A percentile compares a stretch with the other conserved stretches of the same genome.
Evolutionary conservation across 2,113 vertebrate genomes (phyloP).

Genomic region (Paramisgurnus dabryanus): DNA sequence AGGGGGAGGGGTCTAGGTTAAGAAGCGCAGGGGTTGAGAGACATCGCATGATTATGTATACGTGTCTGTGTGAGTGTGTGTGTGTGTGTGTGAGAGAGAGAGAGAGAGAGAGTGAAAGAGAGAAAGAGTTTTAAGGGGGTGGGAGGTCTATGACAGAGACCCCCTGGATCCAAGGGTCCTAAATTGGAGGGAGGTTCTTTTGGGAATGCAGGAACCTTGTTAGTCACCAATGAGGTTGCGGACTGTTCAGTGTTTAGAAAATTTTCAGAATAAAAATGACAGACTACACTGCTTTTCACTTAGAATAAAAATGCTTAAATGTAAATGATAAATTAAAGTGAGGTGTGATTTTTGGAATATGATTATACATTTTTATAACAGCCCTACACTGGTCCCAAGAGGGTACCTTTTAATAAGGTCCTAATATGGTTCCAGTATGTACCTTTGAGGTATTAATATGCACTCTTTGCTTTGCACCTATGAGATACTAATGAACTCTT

Average conservation of each 20-base stretch:
- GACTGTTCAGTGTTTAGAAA: background rate
- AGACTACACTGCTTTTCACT: no score
- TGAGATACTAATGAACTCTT: no score
- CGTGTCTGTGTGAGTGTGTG: background rate
- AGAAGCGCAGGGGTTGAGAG: slow-evolving; percentile 7
- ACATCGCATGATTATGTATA: slow-evolving; percentile 9
- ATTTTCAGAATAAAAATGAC: no score
- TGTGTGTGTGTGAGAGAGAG: background rate
- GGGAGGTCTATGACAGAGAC: slow-evolving; percentile 58
- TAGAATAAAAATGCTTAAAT: no score
- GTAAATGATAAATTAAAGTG: no score
- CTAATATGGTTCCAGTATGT: no score
- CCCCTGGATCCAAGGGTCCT: slow-evolving; percentile 62
- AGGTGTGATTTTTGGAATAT: background rate
- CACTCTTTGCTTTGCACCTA: no score
- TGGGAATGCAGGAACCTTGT: slow-evolving; percentile 6
- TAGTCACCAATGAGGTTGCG: background rate
- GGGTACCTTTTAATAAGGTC: no score
- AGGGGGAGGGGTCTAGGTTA: slow-evolving; percentile 30
- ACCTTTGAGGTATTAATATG: no score
- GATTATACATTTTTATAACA: background rate
- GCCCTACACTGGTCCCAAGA: background rate
- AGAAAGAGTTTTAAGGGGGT: slow-evolving; percentile 16
- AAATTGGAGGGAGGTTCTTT: slow-evolving; percentile 24
- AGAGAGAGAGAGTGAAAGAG: background rate